Base-by-base conservation (phyloP, 1,140 invertebrate species). In the Drosophila repletoides region DNA sequence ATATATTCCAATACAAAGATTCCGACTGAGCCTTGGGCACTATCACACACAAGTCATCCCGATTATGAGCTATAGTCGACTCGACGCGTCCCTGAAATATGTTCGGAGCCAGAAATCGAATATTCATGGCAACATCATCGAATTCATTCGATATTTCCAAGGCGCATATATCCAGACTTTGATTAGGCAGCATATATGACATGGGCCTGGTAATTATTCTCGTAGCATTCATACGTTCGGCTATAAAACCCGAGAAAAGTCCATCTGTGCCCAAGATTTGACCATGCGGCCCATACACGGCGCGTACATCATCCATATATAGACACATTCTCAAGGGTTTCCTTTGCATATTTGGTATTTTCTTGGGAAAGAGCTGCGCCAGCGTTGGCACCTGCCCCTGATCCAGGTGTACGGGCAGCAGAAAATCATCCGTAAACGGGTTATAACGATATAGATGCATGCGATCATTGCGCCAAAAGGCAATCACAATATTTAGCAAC, bases 11-110 rank as follows among this genome's bases (percentile, higher is more conserved):
- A 34, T 90, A 80, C 0, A 60, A 53, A 0, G 84, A 52, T 5
- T 86, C 84, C 2, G 59, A 24, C 14, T 72, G 68, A 1, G 80
- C 72, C 26, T 88, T 88, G 3, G 89, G 88, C 2, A 90, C 88
- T 21, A 90, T 61, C 14, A 89, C 74, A 15, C 88, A 90, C 2
- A 90, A 41, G 58, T 89, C 88, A 31, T 90, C 87, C 0, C 88
- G 79, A 45, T 31, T 83, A 14, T 88, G 72, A 3, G 86, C 72
- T 1, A 83, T 48, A 1, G 88, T 89, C 5, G 14, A 56, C 52
- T 90, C 88, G 5, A 64, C 72, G 15, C 10, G 41, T 6, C 61
- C 67, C 0, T 59, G n/a, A 29, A 90, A 90, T 0, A 65, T 53
- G 0, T 71, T 61, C 45, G 70, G 63, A 0, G 67, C 59, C 1